phyloP scores from a whole-genome alignment of 1,140 invertebrate species.

The Centruroides sculpturatus region DNA sequence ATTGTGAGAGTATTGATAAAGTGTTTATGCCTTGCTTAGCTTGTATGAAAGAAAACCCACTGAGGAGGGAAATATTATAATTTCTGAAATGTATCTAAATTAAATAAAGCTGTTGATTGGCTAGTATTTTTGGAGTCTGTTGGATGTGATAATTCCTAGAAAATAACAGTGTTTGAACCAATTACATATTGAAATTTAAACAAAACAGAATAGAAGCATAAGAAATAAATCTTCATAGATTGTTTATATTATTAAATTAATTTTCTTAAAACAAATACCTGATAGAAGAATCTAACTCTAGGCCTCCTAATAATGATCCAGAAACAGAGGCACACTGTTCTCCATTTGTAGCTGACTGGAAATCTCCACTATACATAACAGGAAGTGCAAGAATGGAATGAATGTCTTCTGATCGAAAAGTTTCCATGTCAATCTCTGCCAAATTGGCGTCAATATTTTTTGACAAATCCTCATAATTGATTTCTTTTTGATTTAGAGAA shows the following conservation, averaged over 20 bases:
- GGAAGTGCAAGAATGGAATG: conserved; percentile 50
- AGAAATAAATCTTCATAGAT: too few relatives aligned
- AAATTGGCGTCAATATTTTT: conserved; percentile 80
- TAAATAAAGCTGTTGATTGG: too few relatives aligned
- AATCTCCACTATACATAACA: conserved; percentile 15
- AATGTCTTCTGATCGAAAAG: conserved; percentile 77
- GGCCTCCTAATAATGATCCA: conserved; percentile 60
- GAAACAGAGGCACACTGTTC: conserved; percentile 68
- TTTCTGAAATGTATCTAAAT: too few relatives aligned
- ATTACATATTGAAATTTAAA: too few relatives aligned
- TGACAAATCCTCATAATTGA: conserved; percentile 66
- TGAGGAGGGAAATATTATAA: too few relatives aligned
- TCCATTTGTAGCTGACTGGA: conserved; percentile 44
- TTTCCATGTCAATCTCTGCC: conserved; percentile 88
- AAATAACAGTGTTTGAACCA: too few relatives aligned
- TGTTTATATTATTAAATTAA: background rate
- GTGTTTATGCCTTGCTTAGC: too few relatives aligned
- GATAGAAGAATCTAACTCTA: conserved; percentile 57
- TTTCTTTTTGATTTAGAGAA: conserved; percentile 22
- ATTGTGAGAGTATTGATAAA: too few relatives aligned
- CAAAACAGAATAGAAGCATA: too few relatives aligned
- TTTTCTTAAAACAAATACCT: conserved; percentile 20
- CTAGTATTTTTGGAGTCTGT: too few relatives aligned
- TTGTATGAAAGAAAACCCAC: too few relatives aligned
- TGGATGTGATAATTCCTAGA: too few relatives aligned